Base-by-base conservation (phyloP, 2,113 vertebrate species). In the Pungitius pungitius region DNA sequence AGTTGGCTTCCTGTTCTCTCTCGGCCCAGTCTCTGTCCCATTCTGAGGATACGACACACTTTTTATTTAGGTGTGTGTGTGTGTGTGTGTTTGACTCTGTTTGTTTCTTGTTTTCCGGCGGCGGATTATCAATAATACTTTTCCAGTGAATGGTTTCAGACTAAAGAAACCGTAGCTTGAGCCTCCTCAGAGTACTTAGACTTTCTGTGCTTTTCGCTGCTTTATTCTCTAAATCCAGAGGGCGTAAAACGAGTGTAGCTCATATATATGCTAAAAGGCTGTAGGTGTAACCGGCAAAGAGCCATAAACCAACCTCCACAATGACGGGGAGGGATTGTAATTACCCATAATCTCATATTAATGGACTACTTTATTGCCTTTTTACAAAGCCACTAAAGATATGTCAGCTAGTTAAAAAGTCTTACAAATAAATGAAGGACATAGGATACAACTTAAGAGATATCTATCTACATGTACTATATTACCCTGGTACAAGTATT, bases 11-110 rank as follows among this genome's bases (percentile, higher is more conserved):
- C 65, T 17, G n/a, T 63, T 69, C 74, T 84, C 78, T 47, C 79
- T 88, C 77, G 86, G 77, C 78, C 85, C 84, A 85, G 80, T 83
- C 82, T 78, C 69, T n/a, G n/a, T n/a, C n/a, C n/a, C n/a, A 67
- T 80, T 88, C 76, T 59, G 55, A 57, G 58, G 73, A 82, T 73
- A 90, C 62, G 79, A 69, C 77, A 84, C 74, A 27, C 49, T 79
- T 63, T 45, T 71, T 73, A 33, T 72, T 37, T 69, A 18, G 14
- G 69, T 64, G 40, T 17, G 65, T 47, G 20, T 77, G 35, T 8
- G 12, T 70, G 56, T 71, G 24, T 61, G 24, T 6, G 67, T 68
- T 43, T 20, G 12, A 54, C 18, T 37, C 6, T 14, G 22, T 66
- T 49, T 61, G 37, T 42, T 42, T 62, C 22, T 55, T 71, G 17